Evolutionary conservation across 2,797 vertebrate genomes (phyloP).

Genomic region (Enteromius treurensis): DNA sequence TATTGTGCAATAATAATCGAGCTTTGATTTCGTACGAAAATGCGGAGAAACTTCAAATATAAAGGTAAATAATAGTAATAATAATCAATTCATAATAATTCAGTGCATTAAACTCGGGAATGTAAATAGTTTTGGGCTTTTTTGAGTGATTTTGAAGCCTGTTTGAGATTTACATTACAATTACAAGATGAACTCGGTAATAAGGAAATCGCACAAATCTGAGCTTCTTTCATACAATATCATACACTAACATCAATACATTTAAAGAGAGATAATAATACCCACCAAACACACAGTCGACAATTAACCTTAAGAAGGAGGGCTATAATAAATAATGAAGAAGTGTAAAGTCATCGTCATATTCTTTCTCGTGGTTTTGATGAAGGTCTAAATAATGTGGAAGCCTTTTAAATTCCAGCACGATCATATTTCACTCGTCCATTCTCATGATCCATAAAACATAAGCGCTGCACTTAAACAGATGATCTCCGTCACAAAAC

Average conservation of each 20-base stretch:
- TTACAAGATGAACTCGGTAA: background rate
- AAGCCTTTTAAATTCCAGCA: slow-evolving; percentile 60
- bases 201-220: background rate
- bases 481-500: slow-evolving; percentile 57
- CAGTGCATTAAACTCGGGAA: background rate
- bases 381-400: slow-evolving; percentile 34
- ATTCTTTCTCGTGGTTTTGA: slow-evolving; percentile 13
- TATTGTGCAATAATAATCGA: background rate
- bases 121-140: background rate
- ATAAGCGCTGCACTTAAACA: slow-evolving; percentile 71
- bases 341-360: background rate
- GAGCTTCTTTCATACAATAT: background rate
- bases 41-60: too few species aligned
- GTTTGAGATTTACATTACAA: background rate
- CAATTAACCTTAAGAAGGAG: background rate
- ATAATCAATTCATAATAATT: background rate
- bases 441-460: slow-evolving; percentile 68
- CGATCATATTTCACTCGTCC: slow-evolving; percentile 75
- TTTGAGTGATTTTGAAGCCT: background rate
- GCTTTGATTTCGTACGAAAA: background rate
- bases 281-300: background rate
- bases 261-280: background rate
- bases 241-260: background rate
- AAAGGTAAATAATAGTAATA: background rate
- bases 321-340: background rate